phyloP scores from a whole-genome alignment of 1,140 invertebrate genomes.

The Aphaenogaster rudis region DNA sequence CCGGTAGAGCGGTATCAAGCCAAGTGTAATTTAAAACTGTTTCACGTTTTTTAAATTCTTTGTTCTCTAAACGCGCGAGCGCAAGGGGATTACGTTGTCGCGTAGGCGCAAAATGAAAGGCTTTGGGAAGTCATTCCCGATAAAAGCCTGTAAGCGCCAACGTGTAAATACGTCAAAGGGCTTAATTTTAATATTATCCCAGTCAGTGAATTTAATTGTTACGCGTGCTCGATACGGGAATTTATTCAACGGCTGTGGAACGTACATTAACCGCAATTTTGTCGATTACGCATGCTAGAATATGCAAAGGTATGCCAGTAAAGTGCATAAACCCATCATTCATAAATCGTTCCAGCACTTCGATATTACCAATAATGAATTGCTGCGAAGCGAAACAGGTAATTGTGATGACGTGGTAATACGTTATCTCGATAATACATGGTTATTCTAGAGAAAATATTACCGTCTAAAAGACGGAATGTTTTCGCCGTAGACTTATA shows the following conservation, averaged over 20 bases:
- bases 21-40: slow-evolving; percentile 41
- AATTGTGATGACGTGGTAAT: slow-evolving; percentile 12
- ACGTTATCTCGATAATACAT: slow-evolving; percentile 14
- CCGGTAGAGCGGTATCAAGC: slow-evolving; percentile 27
- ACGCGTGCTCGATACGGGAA: slow-evolving; percentile 8
- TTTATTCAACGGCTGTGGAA: slow-evolving; percentile 40
- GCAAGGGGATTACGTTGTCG: background rate
- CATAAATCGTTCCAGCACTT: slow-evolving; percentile 36
- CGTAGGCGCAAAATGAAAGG: background rate
- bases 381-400: slow-evolving; percentile 8
- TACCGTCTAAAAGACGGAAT: background rate
- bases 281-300: slow-evolving; percentile 33
- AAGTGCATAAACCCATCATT: slow-evolving; percentile 47
- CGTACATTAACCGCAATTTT: slow-evolving; percentile 48
- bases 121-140: slow-evolving; percentile 5
- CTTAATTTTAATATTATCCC: slow-evolving; percentile 42
- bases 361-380: slow-evolving; percentile 43
- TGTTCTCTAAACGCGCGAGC: slow-evolving; percentile 20
- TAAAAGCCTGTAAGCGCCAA: background rate
- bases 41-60: slow-evolving; percentile 47
- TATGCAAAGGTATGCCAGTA: slow-evolving; percentile 42
- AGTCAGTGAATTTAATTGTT: slow-evolving; percentile 27
- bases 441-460: background rate
- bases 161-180: slow-evolving; percentile 14
- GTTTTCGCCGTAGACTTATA: too few species aligned